phyloP scores from a whole-genome alignment of 2,113 vertebrate genomes.

The Coturnix japonica region DNA sequence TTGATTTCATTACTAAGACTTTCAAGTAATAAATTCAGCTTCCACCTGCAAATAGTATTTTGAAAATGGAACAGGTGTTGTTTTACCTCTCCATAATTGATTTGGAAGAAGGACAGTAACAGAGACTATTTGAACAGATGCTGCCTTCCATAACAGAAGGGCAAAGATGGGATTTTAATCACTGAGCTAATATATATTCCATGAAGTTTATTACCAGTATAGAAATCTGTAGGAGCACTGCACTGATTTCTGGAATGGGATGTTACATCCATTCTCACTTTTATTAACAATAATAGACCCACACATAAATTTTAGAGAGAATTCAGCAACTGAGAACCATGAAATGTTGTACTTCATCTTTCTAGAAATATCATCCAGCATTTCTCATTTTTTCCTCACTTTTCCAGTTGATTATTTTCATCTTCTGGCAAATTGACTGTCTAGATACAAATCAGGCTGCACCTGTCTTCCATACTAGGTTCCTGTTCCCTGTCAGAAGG shows the following conservation, averaged over 20 bases:
- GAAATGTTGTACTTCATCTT: background rate
- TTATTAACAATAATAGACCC: background rate
- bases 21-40: background rate
- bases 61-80: background rate
- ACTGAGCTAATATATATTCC: background rate
- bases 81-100: background rate
- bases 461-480: background rate
- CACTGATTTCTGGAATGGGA: background rate
- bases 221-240: background rate
- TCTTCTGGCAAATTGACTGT: background rate
- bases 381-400: background rate
- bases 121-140: conserved; percentile 15
- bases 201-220: background rate
- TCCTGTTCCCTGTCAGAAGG: background rate
- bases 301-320: background rate
- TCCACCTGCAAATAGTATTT: background rate
- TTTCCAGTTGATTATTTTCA: background rate
- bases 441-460: background rate
- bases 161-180: background rate
- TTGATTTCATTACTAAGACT: background rate
- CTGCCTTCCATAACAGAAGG: conserved; percentile 10
- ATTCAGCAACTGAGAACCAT: background rate
- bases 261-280: rapidly evolving
- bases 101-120: background rate
- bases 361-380: background rate